Evolutionary conservation across 2,888 invertebrate species (phyloP), one percentile per base, ranked within the genome.

Genomic region (Stegana nigrithorax): DNA sequence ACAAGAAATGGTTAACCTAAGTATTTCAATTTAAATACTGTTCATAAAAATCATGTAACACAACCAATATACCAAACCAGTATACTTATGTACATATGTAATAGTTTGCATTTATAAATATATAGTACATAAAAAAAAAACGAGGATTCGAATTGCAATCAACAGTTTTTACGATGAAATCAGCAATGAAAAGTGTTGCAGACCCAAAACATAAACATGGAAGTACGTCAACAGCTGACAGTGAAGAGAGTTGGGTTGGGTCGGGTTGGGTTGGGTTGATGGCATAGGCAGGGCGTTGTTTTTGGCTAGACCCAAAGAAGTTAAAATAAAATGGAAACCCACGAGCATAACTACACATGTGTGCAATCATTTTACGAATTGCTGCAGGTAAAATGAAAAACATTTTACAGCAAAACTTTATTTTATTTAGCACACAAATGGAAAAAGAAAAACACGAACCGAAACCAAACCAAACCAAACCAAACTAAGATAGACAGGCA

Each of bases 361-460:
- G 76, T 78, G 73, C 74, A 78, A 80, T 75, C 80, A 75, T 80
- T 80, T 75, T 75, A 75, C 75, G 75, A 80, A 75, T 75, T 75
- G 80, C 75, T 75, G 72, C 75, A 75, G 75, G 75, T 78, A 80
- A 80, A 74, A 78, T 75, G 75, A 70, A 72, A n/a, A 75, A 75
- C 78, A 75, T 80, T 75, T 78, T 75, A 70, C 76, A 75, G 72
- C 76, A 73, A 78, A 51, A 29, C 27, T 51, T 29, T 8, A 51
- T 51, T 42, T 44, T 60, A 29, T 58, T 10, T 27, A 58, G 44
- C 42, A 26, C 32, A 23, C 19, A 29, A 47, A 23, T 7, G 29
- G 39, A 58, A 17, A 42, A 58, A 59, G 32, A 19, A 8, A n/a
- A 27, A 75, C 72, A 79, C 10, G 21, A 59, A 59, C 17, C 47